Conservation (phyloP, 2,113 vertebrate species). For the Tupaia chinensis region DNA sequence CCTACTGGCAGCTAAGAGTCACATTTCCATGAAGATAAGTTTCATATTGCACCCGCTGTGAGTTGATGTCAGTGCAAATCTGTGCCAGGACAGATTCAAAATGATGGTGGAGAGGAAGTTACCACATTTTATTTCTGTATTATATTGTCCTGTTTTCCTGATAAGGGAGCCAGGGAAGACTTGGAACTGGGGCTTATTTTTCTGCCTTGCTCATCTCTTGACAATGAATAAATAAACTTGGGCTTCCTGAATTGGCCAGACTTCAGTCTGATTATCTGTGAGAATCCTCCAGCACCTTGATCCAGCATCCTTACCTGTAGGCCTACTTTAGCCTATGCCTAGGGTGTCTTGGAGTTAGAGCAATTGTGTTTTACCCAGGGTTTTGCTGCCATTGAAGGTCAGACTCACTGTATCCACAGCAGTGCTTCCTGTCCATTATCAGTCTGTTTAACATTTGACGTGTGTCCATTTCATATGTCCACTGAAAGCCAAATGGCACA, state of each 20-base stretch:
- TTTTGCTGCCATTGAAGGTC: constrained; percentile 85
- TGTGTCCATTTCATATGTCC: constrained; percentile 88
- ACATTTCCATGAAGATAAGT: constrained; percentile 89
- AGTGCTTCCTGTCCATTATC: constrained; percentile 93
- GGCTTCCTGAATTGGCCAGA: constrained; percentile 87
- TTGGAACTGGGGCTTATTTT: constrained; percentile 88
- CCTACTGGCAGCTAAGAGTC: constrained; percentile 84
- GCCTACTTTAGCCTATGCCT: constrained; percentile 80
- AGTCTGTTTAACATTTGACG: constrained; percentile 87
- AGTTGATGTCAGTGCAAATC: constrained; percentile 88
- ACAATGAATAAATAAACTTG: constrained; percentile 95
- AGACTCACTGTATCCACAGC: constrained; percentile 90
- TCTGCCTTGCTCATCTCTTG: constrained; percentile 91
- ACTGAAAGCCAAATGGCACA: constrained; percentile 85
- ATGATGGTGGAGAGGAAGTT: constrained; percentile 93
- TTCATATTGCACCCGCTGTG: constrained; percentile 81
- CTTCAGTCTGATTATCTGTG: constrained; percentile 93
- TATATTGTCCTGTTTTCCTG: constrained; percentile 89
- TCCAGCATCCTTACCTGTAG: constrained; percentile 88
- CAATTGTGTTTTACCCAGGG: constrained; percentile 83
- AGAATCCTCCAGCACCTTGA: constrained; percentile 79
- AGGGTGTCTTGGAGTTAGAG: constrained; percentile 87
- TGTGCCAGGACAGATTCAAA: constrained; percentile 86
- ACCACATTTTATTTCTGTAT: constrained; percentile 93
- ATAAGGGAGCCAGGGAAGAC: constrained; percentile 91